These are phyloP conservation scores for Ictidomys tridecemlineatus DNA, from an alignment of 2,113 vertebrate species.

Conservation along the genomic window DNA sequence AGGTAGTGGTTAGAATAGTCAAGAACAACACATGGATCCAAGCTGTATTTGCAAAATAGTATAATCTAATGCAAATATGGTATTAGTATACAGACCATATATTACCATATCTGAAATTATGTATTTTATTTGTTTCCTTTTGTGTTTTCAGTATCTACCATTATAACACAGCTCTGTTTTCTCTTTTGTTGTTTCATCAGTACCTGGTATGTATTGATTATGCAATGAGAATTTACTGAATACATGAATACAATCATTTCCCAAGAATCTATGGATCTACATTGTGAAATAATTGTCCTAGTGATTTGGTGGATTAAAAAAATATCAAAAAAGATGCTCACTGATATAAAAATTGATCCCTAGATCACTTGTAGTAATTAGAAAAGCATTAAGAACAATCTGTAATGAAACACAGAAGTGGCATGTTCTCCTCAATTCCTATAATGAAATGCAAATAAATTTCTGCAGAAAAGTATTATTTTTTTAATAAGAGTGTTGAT, in stretches of 20 bases:
- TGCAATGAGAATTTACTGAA: conserved; percentile 5
- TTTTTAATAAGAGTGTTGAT: background rate
- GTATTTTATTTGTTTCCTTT: conserved; percentile 1
- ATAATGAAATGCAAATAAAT: background rate
- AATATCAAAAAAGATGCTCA: background rate
- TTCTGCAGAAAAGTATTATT: background rate
- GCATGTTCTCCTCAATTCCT: background rate
- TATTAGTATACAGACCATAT: background rate
- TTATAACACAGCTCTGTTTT: background rate
- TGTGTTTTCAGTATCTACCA: background rate
- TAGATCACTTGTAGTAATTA: background rate
- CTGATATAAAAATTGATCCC: background rate
- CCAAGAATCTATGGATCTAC: background rate
- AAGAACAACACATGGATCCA: background rate
- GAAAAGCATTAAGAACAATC: background rate
- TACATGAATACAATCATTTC: background rate
- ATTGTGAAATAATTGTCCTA: background rate
- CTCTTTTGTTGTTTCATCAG: background rate
- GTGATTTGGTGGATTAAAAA: background rate
- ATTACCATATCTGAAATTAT: background rate
- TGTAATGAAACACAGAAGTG: background rate
- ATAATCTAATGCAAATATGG: background rate
- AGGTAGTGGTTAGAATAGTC: background rate
- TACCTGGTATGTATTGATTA: background rate
- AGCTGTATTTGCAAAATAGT: background rate